Percentiles rank a stretch among this genome's conserved stretches.
Evolutionary conservation across 1,140 invertebrate genomes (phyloP).

Genomic region (Brachionus paranguensis): DNA sequence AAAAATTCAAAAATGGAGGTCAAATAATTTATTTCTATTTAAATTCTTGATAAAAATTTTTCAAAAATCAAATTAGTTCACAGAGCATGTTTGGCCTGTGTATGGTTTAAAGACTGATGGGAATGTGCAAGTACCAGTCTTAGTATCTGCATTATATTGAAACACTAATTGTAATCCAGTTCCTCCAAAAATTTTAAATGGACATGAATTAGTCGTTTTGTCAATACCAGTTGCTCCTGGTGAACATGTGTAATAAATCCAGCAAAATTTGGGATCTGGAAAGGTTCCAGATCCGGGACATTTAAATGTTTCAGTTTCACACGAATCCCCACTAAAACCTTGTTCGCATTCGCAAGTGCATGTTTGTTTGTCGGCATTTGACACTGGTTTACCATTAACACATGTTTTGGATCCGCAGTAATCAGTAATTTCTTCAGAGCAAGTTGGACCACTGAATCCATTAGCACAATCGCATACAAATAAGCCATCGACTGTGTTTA

Average conservation of each 20-base stretch:
- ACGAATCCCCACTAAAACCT: not conserved
- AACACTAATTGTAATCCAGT: not conserved
- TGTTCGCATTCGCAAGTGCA: not conserved
- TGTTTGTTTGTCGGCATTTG: not conserved
- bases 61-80: not conserved
- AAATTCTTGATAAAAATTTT: not conserved
- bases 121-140: not conserved
- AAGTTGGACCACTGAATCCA: not conserved
- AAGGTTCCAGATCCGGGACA: not conserved
- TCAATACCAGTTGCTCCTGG: not conserved
- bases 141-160: not conserved
- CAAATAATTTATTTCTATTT: not conserved
- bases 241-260: not conserved
- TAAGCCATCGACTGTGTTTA: not conserved
- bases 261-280: not conserved
- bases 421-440: not conserved
- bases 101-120: not conserved
- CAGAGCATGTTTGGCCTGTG: not conserved
- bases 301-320: not conserved
- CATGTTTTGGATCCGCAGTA: not conserved
- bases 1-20: not conserved
- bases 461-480: slow-evolving; percentile 35
- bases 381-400: not conserved
- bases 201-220: not conserved
- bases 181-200: not conserved